phyloP scores from a whole-genome alignment of 2,888 invertebrate species.

The Pseudococcus jackbeardsleyi region DNA sequence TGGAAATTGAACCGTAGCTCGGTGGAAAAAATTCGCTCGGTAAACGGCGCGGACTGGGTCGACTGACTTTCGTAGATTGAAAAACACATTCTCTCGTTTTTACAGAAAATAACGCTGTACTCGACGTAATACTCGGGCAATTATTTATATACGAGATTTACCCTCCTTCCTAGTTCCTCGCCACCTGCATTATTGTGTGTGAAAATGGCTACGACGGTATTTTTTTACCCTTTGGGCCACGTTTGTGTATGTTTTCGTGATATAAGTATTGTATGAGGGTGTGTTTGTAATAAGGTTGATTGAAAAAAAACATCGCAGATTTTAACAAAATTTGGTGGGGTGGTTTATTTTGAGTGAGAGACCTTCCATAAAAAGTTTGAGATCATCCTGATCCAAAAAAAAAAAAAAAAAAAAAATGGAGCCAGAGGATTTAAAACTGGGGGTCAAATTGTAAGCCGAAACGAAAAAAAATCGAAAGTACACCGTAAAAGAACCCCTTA shows the following conservation, averaged over 20 bases:
- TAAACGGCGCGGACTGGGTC: not conserved
- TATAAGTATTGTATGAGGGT: not conserved
- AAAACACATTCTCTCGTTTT: conserved; percentile 45
- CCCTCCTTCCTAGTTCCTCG: not conserved
- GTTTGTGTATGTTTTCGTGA: not conserved
- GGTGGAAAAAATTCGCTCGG: not conserved
- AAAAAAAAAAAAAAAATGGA: too few relatives aligned
- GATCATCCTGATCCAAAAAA: too few relatives aligned
- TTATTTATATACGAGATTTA: conserved; percentile 41
- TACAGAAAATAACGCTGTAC: conserved; percentile 40
- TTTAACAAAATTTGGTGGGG: too few relatives aligned
- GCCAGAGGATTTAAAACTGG: too few relatives aligned
- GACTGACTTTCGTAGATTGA: not conserved
- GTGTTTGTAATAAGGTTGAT: not conserved
- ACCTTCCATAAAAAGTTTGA: too few relatives aligned
- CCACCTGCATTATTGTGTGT: not conserved
- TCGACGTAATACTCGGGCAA: conserved; percentile 34
- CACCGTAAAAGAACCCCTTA: too few relatives aligned
- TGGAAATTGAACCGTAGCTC: not conserved
- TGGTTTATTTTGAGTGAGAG: too few relatives aligned
- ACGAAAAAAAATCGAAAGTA: too few relatives aligned
- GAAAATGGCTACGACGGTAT: not conserved
- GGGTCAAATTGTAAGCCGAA: too few relatives aligned
- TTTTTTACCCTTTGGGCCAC: not conserved
- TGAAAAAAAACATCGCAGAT: too few relatives aligned